Evolutionary conservation across 2,797 vertebrate genomes (phyloP).

Genomic region (Anableps anableps): DNA sequence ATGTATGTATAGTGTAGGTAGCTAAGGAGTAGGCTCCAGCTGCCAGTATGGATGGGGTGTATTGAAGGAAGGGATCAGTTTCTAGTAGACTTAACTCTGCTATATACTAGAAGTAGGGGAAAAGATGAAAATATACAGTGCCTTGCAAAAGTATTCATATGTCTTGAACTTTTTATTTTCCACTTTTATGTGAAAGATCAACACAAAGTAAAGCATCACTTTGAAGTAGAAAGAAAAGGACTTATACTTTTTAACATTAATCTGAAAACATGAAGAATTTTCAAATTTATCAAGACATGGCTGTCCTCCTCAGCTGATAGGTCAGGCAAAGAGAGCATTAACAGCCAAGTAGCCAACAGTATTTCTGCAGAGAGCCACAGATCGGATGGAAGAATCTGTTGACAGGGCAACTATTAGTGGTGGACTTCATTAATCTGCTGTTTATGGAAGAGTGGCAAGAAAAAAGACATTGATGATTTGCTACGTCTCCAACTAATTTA

Average conservation of each 20-base stretch:
- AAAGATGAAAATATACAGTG: neutral
- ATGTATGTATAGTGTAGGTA: constrained; percentile 86
- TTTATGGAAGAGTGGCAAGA: neutral
- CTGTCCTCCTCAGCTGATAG: neutral
- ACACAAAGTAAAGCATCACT: neutral
- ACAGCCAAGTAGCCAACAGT: neutral
- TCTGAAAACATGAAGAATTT: neutral
- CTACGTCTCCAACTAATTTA: neutral
- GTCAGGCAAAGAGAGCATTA: neutral
- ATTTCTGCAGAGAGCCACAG: neutral
- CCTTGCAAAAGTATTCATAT: neutral
- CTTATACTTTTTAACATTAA: neutral
- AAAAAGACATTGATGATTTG: neutral
- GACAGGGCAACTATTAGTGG: neutral
- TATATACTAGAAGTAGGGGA: constrained; percentile 83
- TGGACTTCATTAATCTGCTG: neutral
- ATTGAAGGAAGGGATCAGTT: constrained; percentile 87
- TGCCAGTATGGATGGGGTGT: constrained; percentile 87
- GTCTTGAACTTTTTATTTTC: neutral
- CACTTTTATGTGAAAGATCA: neutral
- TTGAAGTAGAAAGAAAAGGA: neutral
- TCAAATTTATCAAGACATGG: neutral
- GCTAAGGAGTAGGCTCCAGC: constrained; percentile 92
- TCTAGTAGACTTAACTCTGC: constrained; percentile 91
- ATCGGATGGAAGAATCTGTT: too few relatives aligned